Percentiles rank a stretch among this genome's conserved stretches.
Evolutionary conservation across 2,113 vertebrate genomes (phyloP).

Genomic region (Scolopax mira): DNA sequence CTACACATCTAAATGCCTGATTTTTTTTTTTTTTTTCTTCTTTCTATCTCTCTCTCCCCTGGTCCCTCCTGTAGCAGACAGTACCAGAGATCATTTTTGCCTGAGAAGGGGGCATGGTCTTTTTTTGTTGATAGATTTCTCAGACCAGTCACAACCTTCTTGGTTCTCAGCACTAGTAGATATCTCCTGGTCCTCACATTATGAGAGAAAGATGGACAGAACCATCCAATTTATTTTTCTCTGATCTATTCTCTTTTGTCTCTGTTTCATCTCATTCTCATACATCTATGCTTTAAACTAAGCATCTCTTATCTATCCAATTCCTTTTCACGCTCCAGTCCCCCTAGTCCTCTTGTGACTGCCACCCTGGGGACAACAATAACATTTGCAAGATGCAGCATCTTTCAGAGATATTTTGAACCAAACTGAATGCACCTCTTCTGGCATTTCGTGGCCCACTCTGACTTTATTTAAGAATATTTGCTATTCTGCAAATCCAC

Average conservation of each 20-base stretch:
- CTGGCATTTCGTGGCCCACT: not conserved
- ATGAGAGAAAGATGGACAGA: slow-evolving; percentile 7
- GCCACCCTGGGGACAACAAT: slow-evolving; percentile 38
- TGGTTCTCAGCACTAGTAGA: not conserved
- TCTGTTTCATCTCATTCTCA: slow-evolving; percentile 28
- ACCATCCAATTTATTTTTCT: slow-evolving; percentile 36
- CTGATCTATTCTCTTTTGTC: slow-evolving; percentile 25
- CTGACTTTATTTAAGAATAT: slow-evolving; percentile 30
- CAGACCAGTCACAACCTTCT: not conserved
- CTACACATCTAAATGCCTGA: not conserved
- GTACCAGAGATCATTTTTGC: not conserved
- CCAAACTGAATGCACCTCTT: not conserved
- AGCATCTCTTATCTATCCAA: slow-evolving; percentile 37
- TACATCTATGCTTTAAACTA: slow-evolving; percentile 43
- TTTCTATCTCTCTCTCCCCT: not conserved
- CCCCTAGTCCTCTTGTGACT: slow-evolving; percentile 6
- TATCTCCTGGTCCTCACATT: not conserved
- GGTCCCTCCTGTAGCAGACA: not conserved
- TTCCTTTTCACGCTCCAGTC: slow-evolving; percentile 29
- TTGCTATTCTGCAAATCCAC: not conserved
- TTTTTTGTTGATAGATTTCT: slow-evolving; percentile 2
- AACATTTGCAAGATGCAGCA: slow-evolving; percentile 44
- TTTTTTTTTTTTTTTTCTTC: too few relatives aligned
- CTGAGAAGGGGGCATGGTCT: not conserved
- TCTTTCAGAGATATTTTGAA: slow-evolving; percentile 11